Percentiles rank a stretch among this genome's conserved stretches.
Conservation (phyloP, 2,113 vertebrate genomes). For the Polyodon spathula region DNA sequence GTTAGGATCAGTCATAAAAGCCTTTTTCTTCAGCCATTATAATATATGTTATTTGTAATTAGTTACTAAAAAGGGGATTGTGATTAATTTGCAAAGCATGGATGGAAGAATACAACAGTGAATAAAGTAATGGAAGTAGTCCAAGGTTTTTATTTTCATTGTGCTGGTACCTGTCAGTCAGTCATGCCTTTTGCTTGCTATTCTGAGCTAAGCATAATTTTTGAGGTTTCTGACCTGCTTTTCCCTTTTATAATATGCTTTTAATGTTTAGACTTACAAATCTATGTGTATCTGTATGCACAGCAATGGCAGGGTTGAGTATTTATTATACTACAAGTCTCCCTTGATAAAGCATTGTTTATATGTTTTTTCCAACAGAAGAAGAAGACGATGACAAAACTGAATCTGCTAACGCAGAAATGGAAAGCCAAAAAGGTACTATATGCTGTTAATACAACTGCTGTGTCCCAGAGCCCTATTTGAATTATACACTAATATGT, state of each 20-base stretch:
- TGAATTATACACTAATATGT: not conserved
- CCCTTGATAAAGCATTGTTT: not conserved
- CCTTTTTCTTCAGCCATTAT: too few species aligned
- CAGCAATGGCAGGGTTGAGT: not conserved
- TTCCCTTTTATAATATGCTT: not conserved
- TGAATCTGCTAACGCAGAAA: not conserved
- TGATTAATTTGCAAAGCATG: not conserved
- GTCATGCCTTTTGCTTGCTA: not conserved
- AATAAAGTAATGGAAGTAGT: not conserved
- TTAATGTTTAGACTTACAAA: not conserved
- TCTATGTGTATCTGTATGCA: not conserved
- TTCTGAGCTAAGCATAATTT: not conserved
- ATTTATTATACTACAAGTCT: not conserved
- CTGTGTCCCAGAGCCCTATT: not conserved
- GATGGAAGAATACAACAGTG: not conserved
- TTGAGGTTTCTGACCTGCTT: not conserved
- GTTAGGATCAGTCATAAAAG: too few species aligned
- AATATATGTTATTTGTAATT: too few species aligned
- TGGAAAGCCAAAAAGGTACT: not conserved
- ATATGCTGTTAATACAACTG: not conserved
- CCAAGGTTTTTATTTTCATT: not conserved
- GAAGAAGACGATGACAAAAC: constrained; percentile 1
- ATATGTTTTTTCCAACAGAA: not conserved
- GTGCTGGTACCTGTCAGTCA: not conserved
- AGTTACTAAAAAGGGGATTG: too few species aligned